phyloP scores from a whole-genome alignment of 53 echinoderm and acorn worm species.

The Holothuria scabra region DNA sequence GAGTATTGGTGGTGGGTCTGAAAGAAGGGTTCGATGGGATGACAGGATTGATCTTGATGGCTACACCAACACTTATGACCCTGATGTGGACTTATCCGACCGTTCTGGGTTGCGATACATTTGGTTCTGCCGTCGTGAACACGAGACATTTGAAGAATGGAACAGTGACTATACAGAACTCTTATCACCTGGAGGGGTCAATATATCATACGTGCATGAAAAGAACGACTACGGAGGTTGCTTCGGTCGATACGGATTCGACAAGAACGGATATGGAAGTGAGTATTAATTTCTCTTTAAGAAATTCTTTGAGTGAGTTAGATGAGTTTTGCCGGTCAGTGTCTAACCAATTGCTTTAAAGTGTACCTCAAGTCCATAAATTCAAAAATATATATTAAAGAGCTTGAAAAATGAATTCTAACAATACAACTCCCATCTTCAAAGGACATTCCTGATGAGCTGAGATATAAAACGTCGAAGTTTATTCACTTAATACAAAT shows the following conservation, averaged over 20 bases:
- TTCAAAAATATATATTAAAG: no score
- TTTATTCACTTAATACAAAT: no score
- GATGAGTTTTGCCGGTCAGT: no score
- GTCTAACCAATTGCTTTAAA: no score
- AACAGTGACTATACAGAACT: conserved; percentile 75
- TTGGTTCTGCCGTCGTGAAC: conserved; percentile 81
- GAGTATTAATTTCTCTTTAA: conserved; percentile 14
- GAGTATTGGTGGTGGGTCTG: conserved; percentile 78
- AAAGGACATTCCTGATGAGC: no score
- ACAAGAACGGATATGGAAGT: conserved; percentile 79
- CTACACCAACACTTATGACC: conserved; percentile 71
- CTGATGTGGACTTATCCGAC: conserved; percentile 72
- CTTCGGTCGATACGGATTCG: conserved; percentile 81
- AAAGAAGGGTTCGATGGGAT: conserved; percentile 78
- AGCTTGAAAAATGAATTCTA: no score
- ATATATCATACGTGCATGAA: conserved; percentile 74
- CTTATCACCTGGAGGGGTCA: conserved; percentile 53
- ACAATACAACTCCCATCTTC: no score
- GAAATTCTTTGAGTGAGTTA: no score
- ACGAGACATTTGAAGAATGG: conserved; percentile 81
- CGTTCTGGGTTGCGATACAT: conserved; percentile 71
- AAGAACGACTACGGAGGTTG: conserved; percentile 83
- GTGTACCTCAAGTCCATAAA: no score
- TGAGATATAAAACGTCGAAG: no score
- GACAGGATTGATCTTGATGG: conserved; percentile 68